Conservation (phyloP, 2,888 invertebrate genomes). For the Nemoura dubitans region DNA sequence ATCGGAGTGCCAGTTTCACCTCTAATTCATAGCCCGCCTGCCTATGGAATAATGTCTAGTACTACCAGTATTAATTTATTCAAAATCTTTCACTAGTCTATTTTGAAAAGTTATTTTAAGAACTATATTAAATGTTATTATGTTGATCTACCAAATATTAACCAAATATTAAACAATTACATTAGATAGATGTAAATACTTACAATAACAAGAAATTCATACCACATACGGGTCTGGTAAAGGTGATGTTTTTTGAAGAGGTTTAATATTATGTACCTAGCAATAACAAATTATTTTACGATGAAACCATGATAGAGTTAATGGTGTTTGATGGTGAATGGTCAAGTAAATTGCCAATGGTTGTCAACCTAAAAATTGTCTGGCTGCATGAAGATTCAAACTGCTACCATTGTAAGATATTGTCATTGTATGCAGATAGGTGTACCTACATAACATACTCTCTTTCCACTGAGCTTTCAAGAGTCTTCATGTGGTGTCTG, state of each 20-base stretch:
- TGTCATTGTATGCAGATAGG: too few species aligned
- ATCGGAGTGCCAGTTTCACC: background rate
- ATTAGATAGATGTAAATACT: background rate
- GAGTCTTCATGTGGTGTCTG: too few species aligned
- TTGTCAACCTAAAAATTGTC: too few species aligned
- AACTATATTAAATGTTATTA: background rate
- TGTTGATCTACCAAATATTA: background rate
- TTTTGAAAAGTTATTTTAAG: background rate
- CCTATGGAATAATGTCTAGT: background rate
- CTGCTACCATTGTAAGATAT: too few species aligned
- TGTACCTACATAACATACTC: too few species aligned
- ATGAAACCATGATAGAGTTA: too few species aligned
- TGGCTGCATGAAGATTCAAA: too few species aligned
- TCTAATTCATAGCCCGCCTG: background rate
- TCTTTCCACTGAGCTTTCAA: too few species aligned
- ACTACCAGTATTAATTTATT: slow-evolving; percentile 3
- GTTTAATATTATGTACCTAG: background rate
- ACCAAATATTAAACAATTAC: slow-evolving; percentile 1
- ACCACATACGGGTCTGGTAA: slow-evolving; percentile 12
- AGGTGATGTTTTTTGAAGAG: background rate
- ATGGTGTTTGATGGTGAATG: too few species aligned
- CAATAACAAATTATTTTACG: too few species aligned
- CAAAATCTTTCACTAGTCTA: background rate
- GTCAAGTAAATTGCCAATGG: too few species aligned
- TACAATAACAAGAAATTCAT: background rate